A percentile compares a stretch with the other conserved stretches of the same genome.
These are phyloP conservation scores for Osmerus eperlanus DNA, from an alignment of 2,113 vertebrate genomes.

Conservation along the genomic window DNA sequence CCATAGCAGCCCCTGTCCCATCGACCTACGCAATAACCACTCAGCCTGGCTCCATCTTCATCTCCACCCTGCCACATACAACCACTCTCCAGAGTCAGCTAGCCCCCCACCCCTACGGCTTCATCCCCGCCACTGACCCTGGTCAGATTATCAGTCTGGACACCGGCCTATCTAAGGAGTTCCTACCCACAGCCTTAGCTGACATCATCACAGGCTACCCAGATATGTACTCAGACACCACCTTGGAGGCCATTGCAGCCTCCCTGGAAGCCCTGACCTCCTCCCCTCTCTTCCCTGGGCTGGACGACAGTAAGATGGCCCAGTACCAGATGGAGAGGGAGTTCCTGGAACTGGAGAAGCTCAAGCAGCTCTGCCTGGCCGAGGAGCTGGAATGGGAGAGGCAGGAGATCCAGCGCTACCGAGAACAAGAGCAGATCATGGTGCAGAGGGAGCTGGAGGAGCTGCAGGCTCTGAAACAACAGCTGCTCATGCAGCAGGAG, in stretches of 20 bases:
- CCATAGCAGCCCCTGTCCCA: constrained; percentile 85
- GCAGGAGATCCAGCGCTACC: constrained; percentile 95
- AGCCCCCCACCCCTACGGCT: constrained; percentile 80
- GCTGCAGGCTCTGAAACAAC: constrained; percentile 93
- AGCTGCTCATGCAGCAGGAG: constrained; percentile 92
- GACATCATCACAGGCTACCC: constrained; percentile 83
- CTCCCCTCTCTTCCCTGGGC: constrained; percentile 79
- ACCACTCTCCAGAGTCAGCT: constrained; percentile 79
- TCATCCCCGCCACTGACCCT: constrained; percentile 77
- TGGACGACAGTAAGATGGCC: constrained; percentile 89
- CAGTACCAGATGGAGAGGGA: constrained; percentile 93
- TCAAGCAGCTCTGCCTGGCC: constrained; percentile 94
- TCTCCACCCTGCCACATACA: constrained; percentile 76
- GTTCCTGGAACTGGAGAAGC: constrained; percentile 92
- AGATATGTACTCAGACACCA: constrained; percentile 82
- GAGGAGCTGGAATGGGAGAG: constrained; percentile 98
- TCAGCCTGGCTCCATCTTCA: constrained; percentile 94
- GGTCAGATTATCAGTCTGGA: constrained; percentile 76
- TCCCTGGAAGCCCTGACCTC: constrained; percentile 73
- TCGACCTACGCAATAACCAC: constrained; percentile 95
- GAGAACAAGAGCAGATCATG: constrained; percentile 95
- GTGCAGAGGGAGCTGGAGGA: constrained; percentile 96
- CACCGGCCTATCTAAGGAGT: constrained; percentile 74
- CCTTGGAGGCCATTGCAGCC: constrained; percentile 83
- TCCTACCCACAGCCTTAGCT: constrained; percentile 74